Conservation (phyloP, 2,113 vertebrate species). For the Suricata suricatta region DNA sequence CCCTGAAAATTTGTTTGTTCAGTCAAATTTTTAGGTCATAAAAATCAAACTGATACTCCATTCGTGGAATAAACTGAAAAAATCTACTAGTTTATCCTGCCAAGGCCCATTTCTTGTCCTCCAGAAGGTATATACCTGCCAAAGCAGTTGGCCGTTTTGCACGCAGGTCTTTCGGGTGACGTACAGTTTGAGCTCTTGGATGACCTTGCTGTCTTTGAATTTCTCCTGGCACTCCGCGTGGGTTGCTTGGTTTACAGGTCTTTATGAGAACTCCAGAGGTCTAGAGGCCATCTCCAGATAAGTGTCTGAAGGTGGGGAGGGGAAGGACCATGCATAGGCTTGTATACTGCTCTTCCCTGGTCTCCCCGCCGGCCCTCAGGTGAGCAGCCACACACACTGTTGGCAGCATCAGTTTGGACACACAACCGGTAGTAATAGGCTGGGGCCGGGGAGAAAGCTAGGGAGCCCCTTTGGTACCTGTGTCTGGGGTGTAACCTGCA, state of each 20-base stretch:
- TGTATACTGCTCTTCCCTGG: neutral
- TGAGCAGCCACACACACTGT: neutral
- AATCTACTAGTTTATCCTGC: neutral
- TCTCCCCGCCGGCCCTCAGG: neutral
- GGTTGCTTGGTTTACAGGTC: neutral
- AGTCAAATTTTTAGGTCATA: neutral
- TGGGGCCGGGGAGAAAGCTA: neutral
- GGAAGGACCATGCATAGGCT: neutral
- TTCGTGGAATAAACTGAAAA: neutral
- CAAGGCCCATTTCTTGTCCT: neutral
- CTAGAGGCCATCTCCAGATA: neutral
- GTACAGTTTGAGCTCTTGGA: neutral
- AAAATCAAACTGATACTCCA: neutral
- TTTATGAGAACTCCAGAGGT: neutral
- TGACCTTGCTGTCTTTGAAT: slow-evolving; percentile 46
- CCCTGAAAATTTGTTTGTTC: slow-evolving; percentile 9
- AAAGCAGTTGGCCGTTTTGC: slow-evolving; percentile 32
- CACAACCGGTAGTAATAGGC: neutral
- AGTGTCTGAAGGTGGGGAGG: neutral
- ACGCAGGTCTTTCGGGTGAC: neutral
- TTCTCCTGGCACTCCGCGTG: slow-evolving; percentile 7
- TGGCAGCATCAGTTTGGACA: neutral
- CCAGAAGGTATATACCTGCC: neutral
- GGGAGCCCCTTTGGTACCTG: neutral
- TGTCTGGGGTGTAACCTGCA: slow-evolving; percentile 43